Conservation (phyloP, 2,888 invertebrate genomes). For the Mactromeris polynyma region DNA sequence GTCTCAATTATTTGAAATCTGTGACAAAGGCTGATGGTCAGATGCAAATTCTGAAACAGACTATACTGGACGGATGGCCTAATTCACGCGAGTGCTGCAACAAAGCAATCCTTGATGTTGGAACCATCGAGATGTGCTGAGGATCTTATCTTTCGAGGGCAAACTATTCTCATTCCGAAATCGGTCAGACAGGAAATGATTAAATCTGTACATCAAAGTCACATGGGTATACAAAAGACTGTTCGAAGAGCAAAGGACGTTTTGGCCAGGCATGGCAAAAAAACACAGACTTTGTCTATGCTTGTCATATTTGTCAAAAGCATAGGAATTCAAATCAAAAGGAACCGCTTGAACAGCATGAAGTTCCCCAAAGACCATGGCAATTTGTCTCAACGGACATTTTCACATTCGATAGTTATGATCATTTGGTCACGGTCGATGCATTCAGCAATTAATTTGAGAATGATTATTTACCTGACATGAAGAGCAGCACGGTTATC, state of each 20-base stretch:
- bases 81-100: conserved; percentile 17
- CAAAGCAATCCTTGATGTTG: conserved; percentile 32
- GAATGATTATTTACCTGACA: too few relatives aligned
- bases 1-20: background rate
- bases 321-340: too few relatives aligned
- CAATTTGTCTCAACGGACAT: too few relatives aligned
- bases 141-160: conserved; percentile 50
- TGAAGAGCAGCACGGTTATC: too few relatives aligned
- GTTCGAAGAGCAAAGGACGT: conserved; percentile 5
- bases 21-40: background rate
- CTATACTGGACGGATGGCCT: conserved; percentile 53
- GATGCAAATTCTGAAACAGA: conserved; percentile 28
- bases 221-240: conserved; percentile 41
- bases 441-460: too few relatives aligned
- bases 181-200: conserved; percentile 56
- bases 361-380: too few relatives aligned
- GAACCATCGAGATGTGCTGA: conserved; percentile 56
- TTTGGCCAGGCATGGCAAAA: conserved; percentile 48
- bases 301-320: too few relatives aligned
- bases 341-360: too few relatives aligned
- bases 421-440: too few relatives aligned
- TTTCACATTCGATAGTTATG: too few relatives aligned
- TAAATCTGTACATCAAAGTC: conserved; percentile 42
- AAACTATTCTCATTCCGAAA: conserved; percentile 56
- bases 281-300: conserved; percentile 48